Conservation (phyloP, 1,140 invertebrate genomes). For the Grapholita molesta region DNA sequence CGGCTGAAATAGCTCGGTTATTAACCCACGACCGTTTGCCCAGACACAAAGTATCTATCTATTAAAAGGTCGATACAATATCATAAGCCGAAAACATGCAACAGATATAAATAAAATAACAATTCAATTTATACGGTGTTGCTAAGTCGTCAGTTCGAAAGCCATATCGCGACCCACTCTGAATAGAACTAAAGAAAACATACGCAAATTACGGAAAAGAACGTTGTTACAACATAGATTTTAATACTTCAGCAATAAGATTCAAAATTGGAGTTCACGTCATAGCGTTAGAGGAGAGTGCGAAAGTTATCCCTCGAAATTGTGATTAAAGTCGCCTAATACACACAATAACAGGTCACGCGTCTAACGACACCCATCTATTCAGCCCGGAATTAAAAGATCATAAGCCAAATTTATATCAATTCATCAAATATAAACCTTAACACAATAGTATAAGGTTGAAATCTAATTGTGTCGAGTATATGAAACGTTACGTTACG, state of each 20-base stretch:
- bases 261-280: neutral
- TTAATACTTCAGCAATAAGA: neutral
- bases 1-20: neutral
- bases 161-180: slow-evolving; percentile 70
- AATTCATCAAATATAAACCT: slow-evolving; percentile 17
- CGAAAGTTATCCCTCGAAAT: slow-evolving; percentile 37
- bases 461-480: neutral
- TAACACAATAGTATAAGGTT: neutral
- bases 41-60: neutral
- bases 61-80: neutral
- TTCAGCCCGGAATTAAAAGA: slow-evolving; percentile 42
- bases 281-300: neutral
- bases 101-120: slow-evolving; percentile 35
- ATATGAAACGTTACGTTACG: slow-evolving; percentile 49
- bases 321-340: slow-evolving; percentile 76
- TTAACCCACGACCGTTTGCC: neutral
- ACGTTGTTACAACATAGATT: neutral
- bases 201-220: neutral
- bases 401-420: slow-evolving; percentile 33
- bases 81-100: neutral
- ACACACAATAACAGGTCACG: slow-evolving; percentile 76
- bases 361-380: slow-evolving; percentile 61
- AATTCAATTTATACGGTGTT: slow-evolving; percentile 62
- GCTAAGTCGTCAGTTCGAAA: slow-evolving; percentile 65
- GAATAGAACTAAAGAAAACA: neutral